Percentiles rank a stretch among this genome's conserved stretches.
Conservation (phyloP, 2,113 vertebrate genomes). For the Australoheros scitulus region DNA sequence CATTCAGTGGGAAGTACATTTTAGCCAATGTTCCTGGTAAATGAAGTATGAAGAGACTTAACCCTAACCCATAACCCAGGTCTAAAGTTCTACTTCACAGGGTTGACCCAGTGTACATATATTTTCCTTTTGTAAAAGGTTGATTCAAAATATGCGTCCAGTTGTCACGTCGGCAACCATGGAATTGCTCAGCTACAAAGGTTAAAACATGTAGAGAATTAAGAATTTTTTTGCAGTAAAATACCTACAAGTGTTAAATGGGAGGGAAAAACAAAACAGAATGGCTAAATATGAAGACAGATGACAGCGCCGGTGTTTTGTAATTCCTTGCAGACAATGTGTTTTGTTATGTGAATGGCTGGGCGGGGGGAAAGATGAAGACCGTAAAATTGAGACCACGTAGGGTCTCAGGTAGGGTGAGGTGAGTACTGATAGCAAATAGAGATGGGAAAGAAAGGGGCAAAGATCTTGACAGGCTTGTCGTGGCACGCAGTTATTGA, state of each 20-base stretch:
- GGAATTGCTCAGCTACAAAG: too few species aligned
- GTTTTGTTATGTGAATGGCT: neutral
- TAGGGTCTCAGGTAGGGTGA: neutral
- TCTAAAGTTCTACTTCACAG: too few species aligned
- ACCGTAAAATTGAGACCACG: neutral
- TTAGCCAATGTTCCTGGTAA: too few species aligned
- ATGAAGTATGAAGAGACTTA: too few species aligned
- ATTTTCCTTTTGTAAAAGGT: too few species aligned
- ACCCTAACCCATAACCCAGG: too few species aligned
- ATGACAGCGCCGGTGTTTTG: neutral
- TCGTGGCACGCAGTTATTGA: neutral
- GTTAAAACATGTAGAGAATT: too few species aligned
- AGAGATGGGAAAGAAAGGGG: neutral
- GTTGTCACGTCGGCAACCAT: too few species aligned
- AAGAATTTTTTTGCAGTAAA: neutral
- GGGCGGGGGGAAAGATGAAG: neutral
- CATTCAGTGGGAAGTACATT: too few species aligned
- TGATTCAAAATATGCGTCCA: too few species aligned
- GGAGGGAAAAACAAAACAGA: too few species aligned
- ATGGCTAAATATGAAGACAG: neutral
- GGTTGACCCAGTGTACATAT: too few species aligned
- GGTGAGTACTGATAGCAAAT: neutral
- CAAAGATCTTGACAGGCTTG: constrained; percentile 11
- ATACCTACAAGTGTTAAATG: neutral
- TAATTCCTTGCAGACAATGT: neutral